A percentile compares a stretch with the other conserved stretches of the same genome.
phyloP scores from a whole-genome alignment of 1,140 invertebrate genomes.

The Melipona quadrifasciata region DNA sequence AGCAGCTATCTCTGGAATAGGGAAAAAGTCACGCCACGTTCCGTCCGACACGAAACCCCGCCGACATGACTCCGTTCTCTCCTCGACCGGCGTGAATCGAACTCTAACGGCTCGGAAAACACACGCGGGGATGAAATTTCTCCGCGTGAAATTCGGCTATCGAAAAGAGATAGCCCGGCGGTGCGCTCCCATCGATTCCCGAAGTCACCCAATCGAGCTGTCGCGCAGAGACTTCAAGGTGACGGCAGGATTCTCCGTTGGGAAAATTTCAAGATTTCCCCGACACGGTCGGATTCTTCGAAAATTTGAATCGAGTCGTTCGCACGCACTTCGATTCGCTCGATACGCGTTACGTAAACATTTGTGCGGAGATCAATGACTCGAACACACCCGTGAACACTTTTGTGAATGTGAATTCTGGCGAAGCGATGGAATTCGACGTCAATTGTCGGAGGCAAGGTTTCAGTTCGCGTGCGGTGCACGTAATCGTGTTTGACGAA shows the following conservation, averaged over 20 bases:
- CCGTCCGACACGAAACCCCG: conserved; percentile 8
- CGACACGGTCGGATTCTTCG: conserved; percentile 17
- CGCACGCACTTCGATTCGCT: neutral
- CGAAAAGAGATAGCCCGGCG: neutral
- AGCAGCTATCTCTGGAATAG: conserved; percentile 51
- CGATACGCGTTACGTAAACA: conserved; percentile 50
- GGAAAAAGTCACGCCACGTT: conserved; percentile 42
- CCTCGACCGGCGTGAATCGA: conserved; percentile 29
- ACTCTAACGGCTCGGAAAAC: conserved; percentile 48
- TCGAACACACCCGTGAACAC: conserved; percentile 33
- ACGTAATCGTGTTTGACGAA: neutral
- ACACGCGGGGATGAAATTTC: conserved; percentile 21
- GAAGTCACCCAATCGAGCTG: neutral
- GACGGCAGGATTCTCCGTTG: neutral
- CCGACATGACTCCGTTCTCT: conserved; percentile 5
- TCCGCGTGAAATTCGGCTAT: conserved; percentile 13
- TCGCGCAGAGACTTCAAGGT: neutral
- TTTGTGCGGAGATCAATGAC: conserved; percentile 51
- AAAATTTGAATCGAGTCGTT: conserved; percentile 11
- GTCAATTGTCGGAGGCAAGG: neutral
- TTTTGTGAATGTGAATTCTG: conserved; percentile 34
- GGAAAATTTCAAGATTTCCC: neutral
- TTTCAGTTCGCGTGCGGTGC: neutral
- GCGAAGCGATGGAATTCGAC: conserved; percentile 15
- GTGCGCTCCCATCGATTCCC: neutral